phyloP scores from a whole-genome alignment of 2,113 vertebrate species.

The Psilopogon haemacephalus region DNA sequence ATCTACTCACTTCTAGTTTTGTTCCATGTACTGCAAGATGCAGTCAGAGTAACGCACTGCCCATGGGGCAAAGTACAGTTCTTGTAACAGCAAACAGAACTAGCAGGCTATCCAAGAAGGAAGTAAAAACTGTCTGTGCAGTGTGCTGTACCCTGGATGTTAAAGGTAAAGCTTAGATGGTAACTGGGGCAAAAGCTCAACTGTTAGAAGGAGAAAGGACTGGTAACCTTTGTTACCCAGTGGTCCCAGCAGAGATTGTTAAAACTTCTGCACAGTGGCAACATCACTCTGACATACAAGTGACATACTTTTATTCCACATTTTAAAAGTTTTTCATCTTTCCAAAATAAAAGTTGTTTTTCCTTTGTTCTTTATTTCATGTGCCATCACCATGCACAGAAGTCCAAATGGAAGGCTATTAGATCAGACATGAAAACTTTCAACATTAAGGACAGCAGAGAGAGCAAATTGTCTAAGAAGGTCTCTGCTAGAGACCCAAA shows the following conservation, averaged over 20 bases:
- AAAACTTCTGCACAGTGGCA: background rate
- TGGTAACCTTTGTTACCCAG: background rate
- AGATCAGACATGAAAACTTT: background rate
- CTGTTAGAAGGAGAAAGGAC: background rate
- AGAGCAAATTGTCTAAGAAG: background rate
- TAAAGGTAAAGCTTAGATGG: background rate
- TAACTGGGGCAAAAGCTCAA: background rate
- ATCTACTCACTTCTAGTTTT: too few relatives aligned
- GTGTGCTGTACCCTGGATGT: background rate
- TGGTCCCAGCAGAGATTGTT: background rate
- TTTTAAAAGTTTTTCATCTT: background rate
- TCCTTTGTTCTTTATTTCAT: background rate
- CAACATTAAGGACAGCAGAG: background rate
- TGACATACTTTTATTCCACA: background rate
- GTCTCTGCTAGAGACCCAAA: background rate
- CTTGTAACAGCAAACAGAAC: background rate
- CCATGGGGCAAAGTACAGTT: background rate
- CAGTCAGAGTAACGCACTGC: background rate
- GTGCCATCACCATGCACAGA: background rate
- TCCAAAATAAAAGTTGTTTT: background rate
- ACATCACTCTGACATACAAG: background rate
- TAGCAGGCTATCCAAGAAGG: background rate
- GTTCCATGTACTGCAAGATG: background rate
- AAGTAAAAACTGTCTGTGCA: background rate
- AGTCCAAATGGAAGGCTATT: background rate